These are phyloP conservation scores for Alectoris magna DNA, from an alignment of 2,797 vertebrate genomes.

Conservation along the genomic window DNA sequence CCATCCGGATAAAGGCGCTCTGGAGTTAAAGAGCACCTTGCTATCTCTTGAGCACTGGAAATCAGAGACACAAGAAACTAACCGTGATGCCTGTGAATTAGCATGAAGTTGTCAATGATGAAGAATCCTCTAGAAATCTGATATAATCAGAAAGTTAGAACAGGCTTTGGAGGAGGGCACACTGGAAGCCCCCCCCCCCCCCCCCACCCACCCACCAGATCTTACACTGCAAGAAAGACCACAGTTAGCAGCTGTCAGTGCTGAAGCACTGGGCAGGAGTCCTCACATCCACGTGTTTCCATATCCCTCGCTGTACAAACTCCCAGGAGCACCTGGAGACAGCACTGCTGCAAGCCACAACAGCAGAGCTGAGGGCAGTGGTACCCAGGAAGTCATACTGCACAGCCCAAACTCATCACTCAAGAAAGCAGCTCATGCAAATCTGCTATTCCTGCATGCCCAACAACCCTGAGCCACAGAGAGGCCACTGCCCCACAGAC, in stretches of 20 bases:
- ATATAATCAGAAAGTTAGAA: not conserved
- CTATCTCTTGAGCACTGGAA: not conserved
- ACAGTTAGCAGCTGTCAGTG: too few relatives aligned
- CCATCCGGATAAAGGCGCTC: not conserved
- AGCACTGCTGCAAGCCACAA: not conserved
- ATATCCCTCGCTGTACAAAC: rapidly evolving
- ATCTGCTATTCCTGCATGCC: not conserved
- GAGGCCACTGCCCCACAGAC: not conserved
- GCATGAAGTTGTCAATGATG: not conserved
- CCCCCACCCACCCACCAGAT: too few relatives aligned
- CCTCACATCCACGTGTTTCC: not conserved
- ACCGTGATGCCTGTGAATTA: rapidly evolving
- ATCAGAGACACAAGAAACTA: not conserved
- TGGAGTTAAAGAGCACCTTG: not conserved
- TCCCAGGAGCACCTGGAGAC: not conserved
- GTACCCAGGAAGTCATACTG: rapidly evolving
- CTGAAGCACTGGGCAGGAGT: not conserved
- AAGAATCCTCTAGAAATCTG: not conserved
- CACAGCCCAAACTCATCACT: rapidly evolving
- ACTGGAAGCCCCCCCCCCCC: not conserved
- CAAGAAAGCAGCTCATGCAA: not conserved
- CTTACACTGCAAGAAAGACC: not conserved
- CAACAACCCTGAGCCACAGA: rapidly evolving
- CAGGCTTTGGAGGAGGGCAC: not conserved
- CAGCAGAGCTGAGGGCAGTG: rapidly evolving